Evolutionary conservation across 2,797 vertebrate genomes (phyloP), one percentile per base, ranked within the genome.

Genomic region (Capromys pilorides): DNA sequence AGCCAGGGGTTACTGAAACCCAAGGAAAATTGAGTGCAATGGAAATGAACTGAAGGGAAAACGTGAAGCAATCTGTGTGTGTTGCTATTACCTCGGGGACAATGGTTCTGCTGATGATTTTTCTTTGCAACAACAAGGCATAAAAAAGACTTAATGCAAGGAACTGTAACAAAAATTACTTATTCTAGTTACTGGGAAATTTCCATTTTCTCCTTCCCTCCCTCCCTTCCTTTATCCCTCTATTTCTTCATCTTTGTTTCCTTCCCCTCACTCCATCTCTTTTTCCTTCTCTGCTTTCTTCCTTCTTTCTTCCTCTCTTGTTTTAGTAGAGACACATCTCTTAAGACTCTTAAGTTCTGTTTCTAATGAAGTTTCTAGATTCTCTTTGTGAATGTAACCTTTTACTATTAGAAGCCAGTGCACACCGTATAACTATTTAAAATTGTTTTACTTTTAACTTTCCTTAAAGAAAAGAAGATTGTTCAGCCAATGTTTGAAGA

Each of bases 341-440:
- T 45, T 45, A 45, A 45, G 45, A 45, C 8, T 45, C 45, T 45
- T 51, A 79, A 93, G 51, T 71, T n/a, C 39, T 89, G 13, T 26
- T 92, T 93, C 54, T 84, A 88, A 81, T 91, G 10, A 7, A 82
- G 11, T 22, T 90, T 86, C 66, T 45, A 83, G 12, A 67, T 64
- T 83, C 9, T 81, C 13, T 94, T 62, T 75, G 4, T 66, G 19
- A 81, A 89, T 54, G 41, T 4, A 85, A 10, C 26, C 9, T 91
- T 88, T 79, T 82, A 73, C 51, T 90, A 64, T 94, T 92, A 54
- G 84, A 41, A 83, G 31, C 13, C 88, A 94, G 77, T 9, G 36
- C 62, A 77, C 24, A 81, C 64, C 59, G 8, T 6, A 62, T 33
- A 85, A n/a, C 0, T 66, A 78, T 45, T 24, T 51, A 54, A 87